Base-by-base conservation (phyloP, 2,888 invertebrate species). In the Eutolmus rufibarbis region DNA sequence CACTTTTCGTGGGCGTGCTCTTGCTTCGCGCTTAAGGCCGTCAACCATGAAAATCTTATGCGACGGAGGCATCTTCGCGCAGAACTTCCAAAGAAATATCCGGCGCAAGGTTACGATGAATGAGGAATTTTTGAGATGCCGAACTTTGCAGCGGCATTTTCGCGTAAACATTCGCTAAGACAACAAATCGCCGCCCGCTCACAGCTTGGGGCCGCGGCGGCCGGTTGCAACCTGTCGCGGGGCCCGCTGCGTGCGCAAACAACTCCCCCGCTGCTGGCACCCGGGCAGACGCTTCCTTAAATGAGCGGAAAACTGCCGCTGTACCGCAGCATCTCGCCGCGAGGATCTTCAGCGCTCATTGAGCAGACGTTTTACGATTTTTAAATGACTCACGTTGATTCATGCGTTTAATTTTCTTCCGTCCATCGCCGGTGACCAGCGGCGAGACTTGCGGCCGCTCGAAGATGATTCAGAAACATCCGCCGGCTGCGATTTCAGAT, bases 341-440 rank as follows among this genome's bases (percentile, higher is more conserved):
- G 37, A 34, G 51, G 56, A 84, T 84, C 66, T 37, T 85, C 43
- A 74, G 66, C 19, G 66, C 43, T 74, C 85, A 43, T 46, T 43
- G 14, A n/a, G 40, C 16, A 74, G 82, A 82, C 82, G 57, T 40
- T 82, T 82, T 66, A 56, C 82, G 82, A 82, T 66, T 66, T 57
- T 37, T 19, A 82, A 82, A 82, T 82, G 82, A 82, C 19, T 82
- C 51, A 57, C 23, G 74, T 85, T 85, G 85, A 85, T 85, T 85
- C 85, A 85, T 74, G 57, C 57, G 14, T 40, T 40, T 31, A 37
- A 82, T 31, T 9, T 66, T n/a, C 34, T 12, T n/a, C 14, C n/a
- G 37, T 19, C 31, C 57, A 82, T 46, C 74, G 85, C 23, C 40
- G 28, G 4, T 16, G 23, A 37, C 31, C 23, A 16, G 34, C 40